Evolutionary conservation across 2,797 vertebrate genomes (phyloP).

Genomic region (Pangasius krempfi): DNA sequence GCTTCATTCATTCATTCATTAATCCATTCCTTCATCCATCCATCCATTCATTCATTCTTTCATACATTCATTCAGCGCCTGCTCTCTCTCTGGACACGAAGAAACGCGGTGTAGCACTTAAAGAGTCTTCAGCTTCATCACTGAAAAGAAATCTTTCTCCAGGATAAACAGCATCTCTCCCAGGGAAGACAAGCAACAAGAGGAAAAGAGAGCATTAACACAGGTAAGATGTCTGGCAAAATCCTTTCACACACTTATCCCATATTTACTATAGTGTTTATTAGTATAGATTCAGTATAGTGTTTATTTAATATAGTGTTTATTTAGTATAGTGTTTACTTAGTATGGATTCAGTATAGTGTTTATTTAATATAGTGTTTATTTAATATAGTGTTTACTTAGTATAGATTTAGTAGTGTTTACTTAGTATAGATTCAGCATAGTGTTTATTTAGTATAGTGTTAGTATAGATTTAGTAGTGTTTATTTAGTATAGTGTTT

Average conservation of each 20-base stretch:
- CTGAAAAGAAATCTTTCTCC: slow-evolving; percentile 28
- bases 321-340: no score
- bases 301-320: no score
- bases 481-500: no score
- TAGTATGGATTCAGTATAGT: no score
- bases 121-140: background rate
- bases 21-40: background rate
- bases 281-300: no score
- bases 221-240: slow-evolving; percentile 37
- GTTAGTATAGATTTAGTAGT: no score
- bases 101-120: slow-evolving; percentile 11
- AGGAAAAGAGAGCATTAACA: background rate
- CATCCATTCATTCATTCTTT: background rate
- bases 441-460: no score
- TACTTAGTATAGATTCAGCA: no score
- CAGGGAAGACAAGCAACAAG: background rate
- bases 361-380: no score
- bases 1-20: background rate
- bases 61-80: background rate
- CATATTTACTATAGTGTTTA: background rate
- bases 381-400: no score
- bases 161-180: slow-evolving; percentile 22
- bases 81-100: slow-evolving; percentile 20
- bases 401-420: no score
- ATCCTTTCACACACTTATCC: background rate